Conservation (phyloP, 2,888 invertebrate species). For the Ormyrus rosae region DNA sequence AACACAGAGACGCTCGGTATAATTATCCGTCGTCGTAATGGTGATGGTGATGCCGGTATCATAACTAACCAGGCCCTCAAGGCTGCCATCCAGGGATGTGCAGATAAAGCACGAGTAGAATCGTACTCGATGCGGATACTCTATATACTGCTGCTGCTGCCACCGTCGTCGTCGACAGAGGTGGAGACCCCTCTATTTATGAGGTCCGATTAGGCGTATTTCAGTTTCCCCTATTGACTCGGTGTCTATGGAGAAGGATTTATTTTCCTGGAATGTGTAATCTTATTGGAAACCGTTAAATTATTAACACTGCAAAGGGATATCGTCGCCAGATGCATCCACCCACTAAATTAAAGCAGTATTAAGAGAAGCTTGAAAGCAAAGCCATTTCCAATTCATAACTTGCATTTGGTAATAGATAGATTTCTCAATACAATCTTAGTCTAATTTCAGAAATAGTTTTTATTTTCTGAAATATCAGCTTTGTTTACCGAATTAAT, state of each 20-base stretch:
- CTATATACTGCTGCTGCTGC: too few species aligned
- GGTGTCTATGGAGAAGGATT: not conserved
- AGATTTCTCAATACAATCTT: too few species aligned
- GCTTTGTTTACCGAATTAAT: too few species aligned
- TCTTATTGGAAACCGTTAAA: constrained; percentile 18
- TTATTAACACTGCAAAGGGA: not conserved
- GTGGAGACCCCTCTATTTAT: too few species aligned
- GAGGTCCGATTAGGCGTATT: not conserved
- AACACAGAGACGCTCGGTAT: not conserved
- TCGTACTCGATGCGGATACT: too few species aligned
- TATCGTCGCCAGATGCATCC: not conserved
- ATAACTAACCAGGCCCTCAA: constrained; percentile 22
- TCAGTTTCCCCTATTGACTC: not conserved
- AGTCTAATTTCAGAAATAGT: too few species aligned
- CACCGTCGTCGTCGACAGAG: too few species aligned
- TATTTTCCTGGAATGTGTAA: constrained; percentile 13
- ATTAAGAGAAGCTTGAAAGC: not conserved
- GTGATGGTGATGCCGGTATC: constrained; percentile 22
- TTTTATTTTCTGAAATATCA: too few species aligned
- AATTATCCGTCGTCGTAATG: constrained; percentile 25
- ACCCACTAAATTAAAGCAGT: constrained; percentile 1
- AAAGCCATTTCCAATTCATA: too few species aligned
- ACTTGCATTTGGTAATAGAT: too few species aligned
- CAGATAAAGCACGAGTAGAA: not conserved
- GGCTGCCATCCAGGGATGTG: not conserved